Conservation (phyloP, 1,140 invertebrate species). For the Penaeus chinensis region DNA sequence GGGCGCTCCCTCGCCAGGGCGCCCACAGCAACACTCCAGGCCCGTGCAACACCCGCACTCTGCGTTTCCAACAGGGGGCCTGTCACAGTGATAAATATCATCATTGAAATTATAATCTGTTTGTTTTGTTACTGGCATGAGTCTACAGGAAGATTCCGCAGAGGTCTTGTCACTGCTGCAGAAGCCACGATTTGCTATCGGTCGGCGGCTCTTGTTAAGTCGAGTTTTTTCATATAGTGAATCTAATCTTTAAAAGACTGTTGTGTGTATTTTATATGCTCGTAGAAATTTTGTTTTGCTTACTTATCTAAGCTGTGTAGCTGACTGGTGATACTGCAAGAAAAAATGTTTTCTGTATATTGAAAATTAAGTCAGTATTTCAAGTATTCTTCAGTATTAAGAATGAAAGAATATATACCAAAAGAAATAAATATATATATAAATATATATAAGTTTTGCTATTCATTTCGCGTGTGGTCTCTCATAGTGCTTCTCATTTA, state of each 20-base stretch:
- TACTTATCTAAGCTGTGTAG: conserved; percentile 32
- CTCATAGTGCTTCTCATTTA: conserved; percentile 44
- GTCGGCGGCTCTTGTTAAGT: conserved; percentile 43
- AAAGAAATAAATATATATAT: background rate
- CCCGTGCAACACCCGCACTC: conserved; percentile 28
- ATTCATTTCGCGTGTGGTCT: conserved; percentile 40
- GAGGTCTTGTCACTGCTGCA: conserved; percentile 35
- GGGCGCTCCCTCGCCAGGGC: conserved; percentile 14
- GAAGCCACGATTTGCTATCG: conserved; percentile 11
- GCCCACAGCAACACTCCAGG: conserved; percentile 30
- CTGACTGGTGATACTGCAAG: conserved; percentile 39
- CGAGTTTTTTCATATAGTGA: conserved; percentile 46
- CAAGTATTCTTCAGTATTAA: conserved; percentile 51
- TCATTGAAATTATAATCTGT: conserved; percentile 33
- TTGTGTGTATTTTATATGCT: conserved; percentile 49
- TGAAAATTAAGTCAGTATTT: conserved; percentile 27
- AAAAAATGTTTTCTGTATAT: conserved; percentile 30
- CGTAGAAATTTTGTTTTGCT: conserved; percentile 37
- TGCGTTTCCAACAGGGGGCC: conserved; percentile 38
- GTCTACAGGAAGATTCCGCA: conserved; percentile 29
- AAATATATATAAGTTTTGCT: conserved; percentile 39
- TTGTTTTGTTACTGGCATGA: conserved; percentile 36
- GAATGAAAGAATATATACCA: conserved; percentile 25
- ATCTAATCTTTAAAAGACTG: conserved; percentile 49
- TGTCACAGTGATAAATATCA: conserved; percentile 36